phyloP scores from a whole-genome alignment of 2,888 invertebrate species.

The Timandra comae region DNA sequence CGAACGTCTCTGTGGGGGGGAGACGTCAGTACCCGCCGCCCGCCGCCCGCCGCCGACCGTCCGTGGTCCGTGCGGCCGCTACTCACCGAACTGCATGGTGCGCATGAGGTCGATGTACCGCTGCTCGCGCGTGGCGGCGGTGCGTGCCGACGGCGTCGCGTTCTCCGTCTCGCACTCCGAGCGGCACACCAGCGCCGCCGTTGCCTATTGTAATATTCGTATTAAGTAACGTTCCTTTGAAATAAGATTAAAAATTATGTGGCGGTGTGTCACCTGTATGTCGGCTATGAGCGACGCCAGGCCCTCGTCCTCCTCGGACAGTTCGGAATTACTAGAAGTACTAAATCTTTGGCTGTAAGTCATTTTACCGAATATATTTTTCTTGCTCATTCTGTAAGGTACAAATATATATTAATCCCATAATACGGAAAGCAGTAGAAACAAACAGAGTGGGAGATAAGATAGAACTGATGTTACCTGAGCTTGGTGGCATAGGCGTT shows the following conservation, averaged over 20 bases:
- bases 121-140: slow-evolving; percentile 57
- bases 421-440: slow-evolving; percentile 7
- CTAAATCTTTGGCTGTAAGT: slow-evolving; percentile 74
- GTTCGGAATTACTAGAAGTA: slow-evolving; percentile 67
- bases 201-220: too few relatives aligned
- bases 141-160: slow-evolving; percentile 45
- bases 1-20: slow-evolving; percentile 84
- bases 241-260: too few relatives aligned
- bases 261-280: slow-evolving; percentile 81
- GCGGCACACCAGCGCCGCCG: slow-evolving; percentile 62
- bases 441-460: not conserved
- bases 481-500: slow-evolving; percentile 93
- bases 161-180: slow-evolving; percentile 44
- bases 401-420: slow-evolving; percentile 3
- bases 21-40: not conserved
- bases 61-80: too few relatives aligned
- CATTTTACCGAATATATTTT: slow-evolving; percentile 75
- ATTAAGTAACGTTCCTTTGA: too few relatives aligned
- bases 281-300: slow-evolving; percentile 92
- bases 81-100: slow-evolving; percentile 88
- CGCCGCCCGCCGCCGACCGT: not conserved
- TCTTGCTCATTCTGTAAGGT: slow-evolving; percentile 77
- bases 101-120: slow-evolving; percentile 93
- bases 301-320: slow-evolving; percentile 92
- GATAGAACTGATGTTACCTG: slow-evolving; percentile 61